Base-by-base conservation (phyloP, 2,888 invertebrate species). In the Ceriagrion tenellum region DNA sequence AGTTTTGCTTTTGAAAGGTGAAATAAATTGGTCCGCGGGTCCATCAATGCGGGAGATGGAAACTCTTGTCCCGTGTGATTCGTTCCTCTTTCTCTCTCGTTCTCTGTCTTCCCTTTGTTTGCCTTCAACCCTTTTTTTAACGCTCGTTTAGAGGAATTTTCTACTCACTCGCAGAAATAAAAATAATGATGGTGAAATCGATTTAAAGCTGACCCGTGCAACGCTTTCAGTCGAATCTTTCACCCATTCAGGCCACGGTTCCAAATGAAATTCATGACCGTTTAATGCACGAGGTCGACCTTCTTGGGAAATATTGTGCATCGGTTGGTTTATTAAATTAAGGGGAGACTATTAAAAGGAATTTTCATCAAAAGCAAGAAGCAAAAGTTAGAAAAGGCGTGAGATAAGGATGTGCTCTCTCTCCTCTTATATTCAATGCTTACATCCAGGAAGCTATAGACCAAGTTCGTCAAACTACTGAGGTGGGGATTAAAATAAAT, bases 1-100 rank as follows among this genome's bases (percentile, higher is more conserved):
- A 40, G 40, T 59, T 56, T 91, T 59, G 91, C 40, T 91, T 91
- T 63, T 91, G 63, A 91, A 63, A 81, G 63, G 63, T 59, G 63
- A 91, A 63, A 69, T 63, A 55, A 47, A 69, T 93, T 47, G 40
- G 13, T 93, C 47, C 93, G 26, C 26, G 40, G 13, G 26, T 23
- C 63, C 69, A 69, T 91, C 91, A 35, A 59, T 91, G 26, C 59
- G 91, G 26, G 69, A 69, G 74, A 47, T 63, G 47, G 93, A 55
- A 81, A 93, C 93, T 93, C 47, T 69, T 69, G 16, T 63, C 0
- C 47, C 26, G 20, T 93, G 89, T 89, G n/a, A 89, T 89, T 89
- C 26, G 89, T 89, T 55, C n/a, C 93, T 59, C 55, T 56, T 18
- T 90, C 56, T 56, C 90, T 18, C 56, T 30, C 56, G n/a, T 26